phyloP scores from a whole-genome alignment of 2,888 invertebrate species.

The Crepidodera aurea region DNA sequence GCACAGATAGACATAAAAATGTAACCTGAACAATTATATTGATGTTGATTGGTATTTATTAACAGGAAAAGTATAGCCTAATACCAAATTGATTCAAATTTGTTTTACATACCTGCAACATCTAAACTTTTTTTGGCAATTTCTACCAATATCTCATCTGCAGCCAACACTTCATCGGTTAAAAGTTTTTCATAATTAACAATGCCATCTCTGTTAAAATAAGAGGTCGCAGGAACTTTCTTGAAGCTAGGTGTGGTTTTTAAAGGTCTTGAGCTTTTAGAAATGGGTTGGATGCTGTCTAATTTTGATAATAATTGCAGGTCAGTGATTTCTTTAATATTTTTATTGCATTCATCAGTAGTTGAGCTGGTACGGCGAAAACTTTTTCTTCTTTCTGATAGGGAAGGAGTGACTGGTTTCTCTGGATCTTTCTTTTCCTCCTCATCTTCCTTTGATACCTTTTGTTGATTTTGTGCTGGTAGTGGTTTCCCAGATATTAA shows the following conservation, averaged over 20 bases:
- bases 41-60: too few relatives aligned
- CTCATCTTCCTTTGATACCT: conserved; percentile 52
- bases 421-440: conserved; percentile 62
- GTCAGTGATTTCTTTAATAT: conserved; percentile 70
- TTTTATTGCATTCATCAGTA: conserved; percentile 63
- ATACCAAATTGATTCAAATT: too few relatives aligned
- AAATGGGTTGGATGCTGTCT: conserved; percentile 65
- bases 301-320: conserved; percentile 72
- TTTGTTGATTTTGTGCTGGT: conserved; percentile 3
- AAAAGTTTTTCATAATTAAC: conserved; percentile 83
- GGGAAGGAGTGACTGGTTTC: conserved; percentile 55
- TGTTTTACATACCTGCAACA: conserved; percentile 76
- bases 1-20: too few relatives aligned
- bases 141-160: conserved; percentile 82
- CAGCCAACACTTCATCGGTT: conserved; percentile 86
- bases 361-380: conserved; percentile 70
- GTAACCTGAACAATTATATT: too few relatives aligned
- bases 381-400: conserved; percentile 69
- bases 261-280: conserved; percentile 68
- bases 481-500: conserved; percentile 68
- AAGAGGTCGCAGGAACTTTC: conserved; percentile 66
- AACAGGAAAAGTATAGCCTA: too few relatives aligned
- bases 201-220: conserved; percentile 74
- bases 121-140: conserved; percentile 80
- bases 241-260: conserved; percentile 63